Conservation (phyloP, 1,140 invertebrate genomes). For the Eufriesea mexicana region DNA sequence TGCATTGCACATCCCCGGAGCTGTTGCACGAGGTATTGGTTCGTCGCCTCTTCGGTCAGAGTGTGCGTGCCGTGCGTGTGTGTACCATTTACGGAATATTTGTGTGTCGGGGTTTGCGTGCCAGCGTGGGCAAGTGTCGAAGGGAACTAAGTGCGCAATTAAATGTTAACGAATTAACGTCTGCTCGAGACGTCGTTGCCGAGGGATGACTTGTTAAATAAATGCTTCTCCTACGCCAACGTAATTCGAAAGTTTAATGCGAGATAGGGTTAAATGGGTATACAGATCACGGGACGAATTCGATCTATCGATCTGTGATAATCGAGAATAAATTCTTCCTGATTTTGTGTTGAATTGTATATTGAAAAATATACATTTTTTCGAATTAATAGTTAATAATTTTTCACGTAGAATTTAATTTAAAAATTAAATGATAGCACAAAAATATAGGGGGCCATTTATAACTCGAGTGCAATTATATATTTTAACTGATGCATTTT, state of each 20-base stretch:
- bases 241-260: slow-evolving; percentile 44
- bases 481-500: too few relatives aligned
- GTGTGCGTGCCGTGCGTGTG: slow-evolving; percentile 25
- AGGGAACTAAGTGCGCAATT: slow-evolving; percentile 65
- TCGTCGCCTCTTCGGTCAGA: slow-evolving; percentile 50
- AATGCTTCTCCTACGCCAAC: slow-evolving; percentile 23
- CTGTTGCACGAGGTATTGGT: slow-evolving; percentile 54
- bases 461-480: too few relatives aligned
- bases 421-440: too few relatives aligned
- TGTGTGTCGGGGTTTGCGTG: slow-evolving; percentile 17
- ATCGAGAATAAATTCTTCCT: too few relatives aligned
- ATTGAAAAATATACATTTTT: too few relatives aligned
- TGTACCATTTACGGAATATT: background rate
- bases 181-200: slow-evolving; percentile 52
- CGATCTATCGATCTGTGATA: too few relatives aligned
- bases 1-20: slow-evolving; percentile 59
- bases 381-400: too few relatives aligned
- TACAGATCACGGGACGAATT: too few relatives aligned
- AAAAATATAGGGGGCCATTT: too few relatives aligned
- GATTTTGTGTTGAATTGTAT: too few relatives aligned
- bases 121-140: slow-evolving; percentile 22
- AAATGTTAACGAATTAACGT: slow-evolving; percentile 70
- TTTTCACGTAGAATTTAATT: too few relatives aligned
- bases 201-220: slow-evolving; percentile 55
- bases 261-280: slow-evolving; percentile 7